Percentiles rank a stretch among this genome's conserved stretches.
phyloP scores from a whole-genome alignment of 2,888 invertebrate species.

The Crepidodera aurea region DNA sequence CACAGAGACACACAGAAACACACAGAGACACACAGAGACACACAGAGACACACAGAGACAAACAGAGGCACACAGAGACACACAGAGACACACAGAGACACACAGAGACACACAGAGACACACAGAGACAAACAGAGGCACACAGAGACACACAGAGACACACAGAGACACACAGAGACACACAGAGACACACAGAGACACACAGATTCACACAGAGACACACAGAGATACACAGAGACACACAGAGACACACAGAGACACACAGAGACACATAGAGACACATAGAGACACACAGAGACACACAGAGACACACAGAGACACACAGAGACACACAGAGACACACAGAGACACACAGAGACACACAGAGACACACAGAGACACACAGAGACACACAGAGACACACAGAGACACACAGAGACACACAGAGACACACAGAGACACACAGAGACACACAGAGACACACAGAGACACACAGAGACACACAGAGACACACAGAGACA shows the following conservation, averaged over 20 bases:
- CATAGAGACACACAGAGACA: not conserved
- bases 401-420: not conserved
- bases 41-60: no score
- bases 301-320: not conserved
- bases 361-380: not conserved
- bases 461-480: not conserved
- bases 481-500: not conserved
- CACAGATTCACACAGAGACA: no score
- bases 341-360: not conserved
- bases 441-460: not conserved
- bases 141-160: not conserved
- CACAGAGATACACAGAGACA: no score
- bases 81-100: not conserved
- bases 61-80: no score
- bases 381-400: not conserved
- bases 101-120: not conserved
- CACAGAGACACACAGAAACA: no score
- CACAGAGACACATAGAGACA: no score
- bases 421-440: not conserved
- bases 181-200: not conserved
- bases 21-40: no score
- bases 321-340: not conserved
- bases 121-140: no score
- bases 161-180: not conserved
- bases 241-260: no score